Base-by-base conservation (phyloP, 2,888 invertebrate genomes). In the Dicycla oo region DNA sequence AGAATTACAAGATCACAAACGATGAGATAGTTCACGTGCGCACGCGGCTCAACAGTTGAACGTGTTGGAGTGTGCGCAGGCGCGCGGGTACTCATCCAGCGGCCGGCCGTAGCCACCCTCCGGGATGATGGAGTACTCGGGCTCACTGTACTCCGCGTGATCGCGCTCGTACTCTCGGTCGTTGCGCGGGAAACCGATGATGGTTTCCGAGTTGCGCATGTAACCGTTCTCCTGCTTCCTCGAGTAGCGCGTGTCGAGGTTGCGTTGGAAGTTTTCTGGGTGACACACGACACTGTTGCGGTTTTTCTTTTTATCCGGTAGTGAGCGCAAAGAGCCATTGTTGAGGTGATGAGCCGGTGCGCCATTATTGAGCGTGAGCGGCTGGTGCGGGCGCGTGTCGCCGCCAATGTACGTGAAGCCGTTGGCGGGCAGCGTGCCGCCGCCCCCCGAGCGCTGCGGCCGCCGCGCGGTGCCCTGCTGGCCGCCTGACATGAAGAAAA, bases 341-440 rank as follows among this genome's bases (percentile, higher is more conserved):
- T 96, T 96, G 87, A 96, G 94, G 81, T 93, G 94, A 85, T 93
- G 95, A 83, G 94, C 96, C 70, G 96, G 95, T 73, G 96, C 96
- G 78, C 96, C 96, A 86, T 96, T 96, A 91, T 96, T 96, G 83
- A 96, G 94, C 80, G 96, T 96, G 84, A 93, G 93, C 84, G 95
- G 94, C 87, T 92, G 92, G 80, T 88, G 93, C 87, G 97, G 95
- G 90, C 97, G 97, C 84, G 96, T 93, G 85, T 97, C 97, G 83
- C 97, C 97, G 88, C 97, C 97, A 89, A 97, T 97, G 95, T 97
- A 97, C 83, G 97, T 97, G 96, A 97, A 98, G 81, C 97, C 98
- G 93, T 97, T 97, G 90, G 97, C 97, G 91, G 97, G 97, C 91
- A 97, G 97, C 89, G 97, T 97, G 89, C 97, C 97, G 84, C 89